Conservation (phyloP, 2,888 invertebrate genomes). For the Philopedon plagiatum region DNA sequence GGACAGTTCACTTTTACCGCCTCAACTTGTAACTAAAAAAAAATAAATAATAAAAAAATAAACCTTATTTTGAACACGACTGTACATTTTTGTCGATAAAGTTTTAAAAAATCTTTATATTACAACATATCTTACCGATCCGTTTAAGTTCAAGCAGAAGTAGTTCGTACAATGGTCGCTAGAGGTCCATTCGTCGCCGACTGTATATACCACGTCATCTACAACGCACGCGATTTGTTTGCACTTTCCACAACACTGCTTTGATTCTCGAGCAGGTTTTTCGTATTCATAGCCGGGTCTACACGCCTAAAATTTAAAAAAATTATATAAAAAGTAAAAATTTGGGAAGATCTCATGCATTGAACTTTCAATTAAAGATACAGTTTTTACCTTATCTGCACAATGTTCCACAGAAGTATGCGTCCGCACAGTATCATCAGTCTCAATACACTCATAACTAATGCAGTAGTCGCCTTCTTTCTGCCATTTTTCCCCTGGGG, state of each 20-base stretch:
- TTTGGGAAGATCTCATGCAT: too few relatives aligned
- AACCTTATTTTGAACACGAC: too few relatives aligned
- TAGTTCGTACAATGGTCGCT: slow-evolving; percentile 76
- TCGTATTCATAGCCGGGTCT: slow-evolving; percentile 41
- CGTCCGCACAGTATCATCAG: slow-evolving; percentile 70
- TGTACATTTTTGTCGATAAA: too few relatives aligned
- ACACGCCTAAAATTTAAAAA: slow-evolving; percentile 33
- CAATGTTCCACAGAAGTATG: slow-evolving; percentile 73
- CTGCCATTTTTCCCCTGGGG: slow-evolving; percentile 76
- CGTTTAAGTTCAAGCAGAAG: slow-evolving; percentile 72
- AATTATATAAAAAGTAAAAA: background rate
- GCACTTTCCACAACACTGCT: slow-evolving; percentile 78
- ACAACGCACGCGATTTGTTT: slow-evolving; percentile 72
- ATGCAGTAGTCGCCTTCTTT: slow-evolving; percentile 71
- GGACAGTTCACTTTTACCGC: slow-evolving; percentile 72
- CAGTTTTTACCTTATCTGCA: slow-evolving; percentile 68
- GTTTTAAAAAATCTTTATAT: background rate
- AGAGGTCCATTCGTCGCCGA: slow-evolving; percentile 75
- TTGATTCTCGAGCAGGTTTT: slow-evolving; percentile 53
- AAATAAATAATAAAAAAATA: too few relatives aligned
- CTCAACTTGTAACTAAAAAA: slow-evolving; percentile 72
- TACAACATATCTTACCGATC: slow-evolving; percentile 61
- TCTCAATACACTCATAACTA: slow-evolving; percentile 70
- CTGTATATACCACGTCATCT: slow-evolving; percentile 68
- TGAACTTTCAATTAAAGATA: too few relatives aligned